These are phyloP conservation scores for Puntigrus tetrazona DNA, from an alignment of 2,113 vertebrate species.

Conservation along the genomic window DNA sequence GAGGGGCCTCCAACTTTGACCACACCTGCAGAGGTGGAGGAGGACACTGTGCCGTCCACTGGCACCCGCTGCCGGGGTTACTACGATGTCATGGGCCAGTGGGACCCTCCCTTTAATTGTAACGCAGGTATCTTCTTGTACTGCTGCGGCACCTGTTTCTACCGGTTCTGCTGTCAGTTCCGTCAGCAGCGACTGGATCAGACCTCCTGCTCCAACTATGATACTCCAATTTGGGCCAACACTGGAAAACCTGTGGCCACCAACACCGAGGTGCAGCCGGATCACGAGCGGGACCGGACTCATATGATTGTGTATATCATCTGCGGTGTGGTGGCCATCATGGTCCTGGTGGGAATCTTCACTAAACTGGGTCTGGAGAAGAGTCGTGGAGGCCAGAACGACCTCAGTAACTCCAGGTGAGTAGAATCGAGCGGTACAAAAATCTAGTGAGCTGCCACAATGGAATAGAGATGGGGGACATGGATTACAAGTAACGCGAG, in stretches of 20 bases:
- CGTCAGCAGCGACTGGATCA: slow-evolving; percentile 88
- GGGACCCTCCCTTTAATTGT: slow-evolving; percentile 98
- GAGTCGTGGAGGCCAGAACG: slow-evolving; percentile 78
- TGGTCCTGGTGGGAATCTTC: slow-evolving; percentile 92
- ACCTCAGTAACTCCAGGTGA: slow-evolving; percentile 88
- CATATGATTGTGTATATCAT: slow-evolving; percentile 94
- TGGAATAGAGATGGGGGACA: too few relatives aligned
- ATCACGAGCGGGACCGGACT: slow-evolving; percentile 83
- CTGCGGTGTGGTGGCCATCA: slow-evolving; percentile 90
- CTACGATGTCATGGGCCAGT: slow-evolving; percentile 98
- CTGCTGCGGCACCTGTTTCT: slow-evolving; percentile 97
- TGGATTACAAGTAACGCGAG: too few relatives aligned
- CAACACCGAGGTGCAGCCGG: slow-evolving; percentile 77
- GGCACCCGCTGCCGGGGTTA: slow-evolving; percentile 92
- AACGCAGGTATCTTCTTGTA: slow-evolving; percentile 89
- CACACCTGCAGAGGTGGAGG: slow-evolving; percentile 69
- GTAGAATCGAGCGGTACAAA: slow-evolving; percentile 27
- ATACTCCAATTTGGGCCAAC: slow-evolving; percentile 90
- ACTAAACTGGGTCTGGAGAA: slow-evolving; percentile 90
- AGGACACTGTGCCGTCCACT: slow-evolving; percentile 71
- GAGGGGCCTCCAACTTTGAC: slow-evolving; percentile 73
- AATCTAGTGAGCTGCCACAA: neutral
- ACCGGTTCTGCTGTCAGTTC: slow-evolving; percentile 98
- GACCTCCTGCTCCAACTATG: slow-evolving; percentile 90
- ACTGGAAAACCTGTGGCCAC: slow-evolving; percentile 84